Conservation (phyloP, 1,140 invertebrate species). For the Listronotus bonariensis region DNA sequence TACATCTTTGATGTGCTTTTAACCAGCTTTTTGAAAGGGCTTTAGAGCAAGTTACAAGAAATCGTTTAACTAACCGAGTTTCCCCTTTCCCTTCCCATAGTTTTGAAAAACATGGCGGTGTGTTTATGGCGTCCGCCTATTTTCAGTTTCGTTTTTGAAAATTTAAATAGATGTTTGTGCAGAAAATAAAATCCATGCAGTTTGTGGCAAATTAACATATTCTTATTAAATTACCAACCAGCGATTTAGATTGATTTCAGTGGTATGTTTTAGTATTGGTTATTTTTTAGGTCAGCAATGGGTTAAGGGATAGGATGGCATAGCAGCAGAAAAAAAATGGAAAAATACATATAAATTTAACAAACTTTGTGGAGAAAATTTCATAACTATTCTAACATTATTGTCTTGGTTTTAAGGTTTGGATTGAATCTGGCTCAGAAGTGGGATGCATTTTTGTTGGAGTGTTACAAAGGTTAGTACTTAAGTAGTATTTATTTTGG, state of each 20-base stretch:
- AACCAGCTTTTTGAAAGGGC: too few relatives aligned
- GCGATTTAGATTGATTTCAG: slow-evolving; percentile 5
- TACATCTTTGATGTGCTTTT: too few relatives aligned
- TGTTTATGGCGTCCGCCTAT: slow-evolving; percentile 42
- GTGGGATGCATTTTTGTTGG: slow-evolving; percentile 36
- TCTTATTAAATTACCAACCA: background rate
- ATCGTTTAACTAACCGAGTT: too few relatives aligned
- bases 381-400: background rate
- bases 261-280: slow-evolving; percentile 8
- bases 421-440: slow-evolving; percentile 37
- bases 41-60: too few relatives aligned
- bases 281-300: slow-evolving; percentile 5
- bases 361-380: background rate
- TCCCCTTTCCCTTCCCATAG: too few relatives aligned
- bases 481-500: too few relatives aligned
- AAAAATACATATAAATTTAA: slow-evolving; percentile 1
- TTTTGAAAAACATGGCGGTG: slow-evolving; percentile 42
- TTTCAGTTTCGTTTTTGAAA: slow-evolving; percentile 18
- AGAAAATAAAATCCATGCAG: slow-evolving; percentile 5
- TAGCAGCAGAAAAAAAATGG: background rate
- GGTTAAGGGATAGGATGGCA: background rate
- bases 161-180: slow-evolving; percentile 6
- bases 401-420: slow-evolving; percentile 20
- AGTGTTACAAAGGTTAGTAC: slow-evolving; percentile 15
- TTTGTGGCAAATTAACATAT: background rate